Base-by-base conservation (phyloP, 2,797 vertebrate genomes). In the Denticeps clupeoides region DNA sequence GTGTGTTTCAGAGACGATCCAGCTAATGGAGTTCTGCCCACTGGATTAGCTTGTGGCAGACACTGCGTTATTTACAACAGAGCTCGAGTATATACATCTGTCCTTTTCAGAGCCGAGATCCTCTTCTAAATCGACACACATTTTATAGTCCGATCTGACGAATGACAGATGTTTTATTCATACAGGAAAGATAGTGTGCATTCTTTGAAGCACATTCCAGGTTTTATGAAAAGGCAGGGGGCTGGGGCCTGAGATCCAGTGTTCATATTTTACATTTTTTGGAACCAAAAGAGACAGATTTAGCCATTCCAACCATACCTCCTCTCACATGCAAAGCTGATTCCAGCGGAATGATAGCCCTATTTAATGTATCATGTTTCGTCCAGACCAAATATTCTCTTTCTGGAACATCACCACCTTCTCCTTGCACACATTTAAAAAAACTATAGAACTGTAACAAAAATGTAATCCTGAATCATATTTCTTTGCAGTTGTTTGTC, bases 151-250 rank as follows among this genome's bases (percentile, higher is more conserved):
- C 70, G 73, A 76, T 79, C 60, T 70, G 73, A 76, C 79, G 71
- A 81, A 73, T 70, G 74, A 73, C 75, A 76, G 71, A 82, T 79
- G 73, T 79, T 79, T 75, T 78, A 74, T 78, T 75, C 70, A 74
- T 69, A 60, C 63, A 55, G 52, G 51, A 59, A 67, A 78, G 73
- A 82, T 72, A 66, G 59, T 71, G 64, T 54, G 53, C 63, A 71
- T 77, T 74, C 66, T 77, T 77, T 72, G 67, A 75, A 74, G 71
- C 65, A 64, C 74, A 78, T 80, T 83, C 74, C 77, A 75, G 73
- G 64, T 74, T 82, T 81, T 77, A 77, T 75, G 74, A 78, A 71
- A 58, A 68, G 60, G 52, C 65, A 60, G 54, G 60, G 60, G 62
- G 29, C 62, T 51, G 55, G 57, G 55, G 26, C 41, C 53, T 53